Conservation (phyloP, 2,113 vertebrate species). For the Sitta europaea region DNA sequence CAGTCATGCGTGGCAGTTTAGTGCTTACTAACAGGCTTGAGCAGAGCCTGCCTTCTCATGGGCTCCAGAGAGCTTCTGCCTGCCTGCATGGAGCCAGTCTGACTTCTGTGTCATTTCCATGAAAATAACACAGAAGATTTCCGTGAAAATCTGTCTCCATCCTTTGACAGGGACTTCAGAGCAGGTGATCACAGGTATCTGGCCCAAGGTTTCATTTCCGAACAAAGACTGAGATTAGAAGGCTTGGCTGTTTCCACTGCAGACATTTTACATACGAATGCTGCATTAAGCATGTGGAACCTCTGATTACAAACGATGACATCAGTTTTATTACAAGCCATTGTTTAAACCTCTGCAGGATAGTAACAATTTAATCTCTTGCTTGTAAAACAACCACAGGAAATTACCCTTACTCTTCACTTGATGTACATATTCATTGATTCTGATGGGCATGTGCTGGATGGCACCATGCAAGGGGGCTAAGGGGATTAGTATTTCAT, state of each 20-base stretch:
- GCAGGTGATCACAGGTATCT: neutral
- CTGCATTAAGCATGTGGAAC: neutral
- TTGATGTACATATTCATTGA: neutral
- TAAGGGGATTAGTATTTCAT: neutral
- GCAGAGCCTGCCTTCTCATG: neutral
- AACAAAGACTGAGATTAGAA: neutral
- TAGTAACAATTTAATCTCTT: slow-evolving; percentile 11
- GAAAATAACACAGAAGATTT: neutral
- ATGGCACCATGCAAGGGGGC: neutral
- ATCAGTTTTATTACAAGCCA: slow-evolving; percentile 4
- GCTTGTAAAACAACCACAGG: slow-evolving; percentile 6
- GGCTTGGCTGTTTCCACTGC: neutral
- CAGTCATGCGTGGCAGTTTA: neutral
- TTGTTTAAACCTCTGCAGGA: slow-evolving; percentile 13
- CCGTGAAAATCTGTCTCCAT: neutral
- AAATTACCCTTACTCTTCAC: slow-evolving; percentile 13
- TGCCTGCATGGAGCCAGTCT: neutral
- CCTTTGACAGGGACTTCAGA: neutral
- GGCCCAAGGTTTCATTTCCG: neutral
- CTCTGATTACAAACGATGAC: neutral
- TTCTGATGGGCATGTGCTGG: neutral
- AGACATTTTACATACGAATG: slow-evolving; percentile 33
- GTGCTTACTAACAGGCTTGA: neutral
- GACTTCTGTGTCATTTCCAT: neutral
- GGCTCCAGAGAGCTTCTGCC: neutral